Evolutionary conservation across 2,888 invertebrate species (phyloP).

Genomic region (Tipula unca): DNA sequence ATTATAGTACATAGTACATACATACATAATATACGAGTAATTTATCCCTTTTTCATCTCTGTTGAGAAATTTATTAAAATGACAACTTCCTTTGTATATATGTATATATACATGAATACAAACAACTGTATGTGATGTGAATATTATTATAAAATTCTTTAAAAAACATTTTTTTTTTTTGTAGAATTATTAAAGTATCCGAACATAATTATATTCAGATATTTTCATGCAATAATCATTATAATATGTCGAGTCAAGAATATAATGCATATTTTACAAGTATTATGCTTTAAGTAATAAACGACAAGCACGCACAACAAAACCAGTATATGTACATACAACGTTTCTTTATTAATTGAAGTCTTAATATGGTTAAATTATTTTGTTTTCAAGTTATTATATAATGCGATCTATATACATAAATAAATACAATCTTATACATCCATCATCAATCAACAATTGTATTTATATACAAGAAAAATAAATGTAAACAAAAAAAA

Average conservation of each 20-base stretch:
- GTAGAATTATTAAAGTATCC: neutral
- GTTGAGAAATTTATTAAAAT: neutral
- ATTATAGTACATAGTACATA: no score
- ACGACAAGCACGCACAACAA: neutral
- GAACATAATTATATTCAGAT: neutral
- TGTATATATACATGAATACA: neutral
- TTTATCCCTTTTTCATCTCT: neutral
- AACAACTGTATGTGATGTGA: neutral
- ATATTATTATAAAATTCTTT: neutral
- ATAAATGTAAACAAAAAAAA: no score
- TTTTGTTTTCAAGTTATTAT: neutral
- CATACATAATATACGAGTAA: neutral
- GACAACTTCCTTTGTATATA: neutral
- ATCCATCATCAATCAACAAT: neutral
- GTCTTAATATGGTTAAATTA: neutral
- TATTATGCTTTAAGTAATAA: neutral
- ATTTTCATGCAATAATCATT: neutral
- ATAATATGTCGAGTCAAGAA: neutral
- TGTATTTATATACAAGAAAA: no score
- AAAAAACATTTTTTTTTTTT: no score
- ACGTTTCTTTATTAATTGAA: neutral
- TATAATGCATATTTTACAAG: neutral
- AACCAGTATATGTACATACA: neutral
- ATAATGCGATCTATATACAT: no score
- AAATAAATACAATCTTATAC: no score